Evolutionary conservation across 2,797 vertebrate species (phyloP), one percentile per base, ranked within the genome.

Genomic region (Helostoma temminkii): DNA sequence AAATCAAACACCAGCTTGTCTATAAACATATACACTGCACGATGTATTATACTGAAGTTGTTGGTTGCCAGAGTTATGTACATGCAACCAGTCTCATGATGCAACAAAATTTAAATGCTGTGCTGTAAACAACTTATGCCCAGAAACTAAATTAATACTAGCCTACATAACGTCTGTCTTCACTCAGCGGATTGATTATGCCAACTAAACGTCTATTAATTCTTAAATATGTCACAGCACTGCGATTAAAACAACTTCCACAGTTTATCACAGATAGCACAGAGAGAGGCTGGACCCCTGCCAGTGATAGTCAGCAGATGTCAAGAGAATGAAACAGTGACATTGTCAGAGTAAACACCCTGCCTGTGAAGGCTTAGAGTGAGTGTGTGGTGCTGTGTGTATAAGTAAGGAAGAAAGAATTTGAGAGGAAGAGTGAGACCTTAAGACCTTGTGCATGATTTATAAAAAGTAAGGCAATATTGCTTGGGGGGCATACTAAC

Each of bases 391-490:
- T 10, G 19, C 34, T 19, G 26, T 9, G 48, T 4, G 71, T 25
- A 1, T 14, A 42, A 68, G 36, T 32, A 34, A 37, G 24, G 9
- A 2, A 32, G 30, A 3, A 8, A 32, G 30, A 32, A 32, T 32
- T 8, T 34, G 5, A 21, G 43, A 74, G 53, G 5, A 48, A 37
- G 52, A 78, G 55, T 30, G 46, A 67, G 73, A 66, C 57, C 59
- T 62, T 26, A 43, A 64, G 66, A 80, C 46, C 36, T 59, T 59
- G 37, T 71, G 46, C 22, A 36, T 71, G 66, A 79, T 83, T 65
- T 80, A 75, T 85, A 69, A 80, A 85, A 80, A 82, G 46, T 63
- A 15, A 67, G 75, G 85, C 84, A 74, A 55, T 84, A 79, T 71
- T 60, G 55, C 81, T 67, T 45, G 25, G 5, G 54, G 74, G 77